Conservation (phyloP, 2,888 invertebrate species). For the Drosophila flavopinicola region DNA sequence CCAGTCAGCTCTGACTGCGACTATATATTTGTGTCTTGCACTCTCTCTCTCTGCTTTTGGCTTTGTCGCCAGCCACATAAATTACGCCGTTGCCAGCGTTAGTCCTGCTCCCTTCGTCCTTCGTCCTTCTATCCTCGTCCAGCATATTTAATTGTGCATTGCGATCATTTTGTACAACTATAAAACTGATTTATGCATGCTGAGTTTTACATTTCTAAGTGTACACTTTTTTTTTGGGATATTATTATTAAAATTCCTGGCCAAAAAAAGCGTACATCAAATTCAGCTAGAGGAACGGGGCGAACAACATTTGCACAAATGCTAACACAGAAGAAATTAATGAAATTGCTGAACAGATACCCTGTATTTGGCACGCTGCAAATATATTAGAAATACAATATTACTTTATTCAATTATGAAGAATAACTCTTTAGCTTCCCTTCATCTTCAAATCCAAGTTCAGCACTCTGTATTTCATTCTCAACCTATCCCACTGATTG, state of each 20-base stretch:
- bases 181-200: slow-evolving; percentile 34
- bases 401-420: too few relatives aligned
- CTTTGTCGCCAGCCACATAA: slow-evolving; percentile 40
- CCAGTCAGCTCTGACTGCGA: slow-evolving; percentile 1
- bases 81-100: slow-evolving; percentile 34
- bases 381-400: too few relatives aligned
- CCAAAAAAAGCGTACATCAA: slow-evolving; percentile 42
- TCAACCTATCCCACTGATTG: too few relatives aligned
- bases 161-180: slow-evolving; percentile 38
- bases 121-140: slow-evolving; percentile 2
- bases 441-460: too few relatives aligned
- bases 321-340: neutral
- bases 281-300: slow-evolving; percentile 19
- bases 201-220: slow-evolving; percentile 7
- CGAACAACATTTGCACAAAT: slow-evolving; percentile 11
- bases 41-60: slow-evolving; percentile 32
- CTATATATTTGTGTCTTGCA: slow-evolving; percentile 3
- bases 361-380: too few relatives aligned
- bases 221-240: neutral
- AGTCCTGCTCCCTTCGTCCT: neutral
- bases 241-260: slow-evolving; percentile 38
- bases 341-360: neutral
- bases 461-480: too few relatives aligned
- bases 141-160: slow-evolving; percentile 52
- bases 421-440: neutral